phyloP scores from a whole-genome alignment of 2,888 invertebrate genomes.

The Allophyes oxyacanthae region DNA sequence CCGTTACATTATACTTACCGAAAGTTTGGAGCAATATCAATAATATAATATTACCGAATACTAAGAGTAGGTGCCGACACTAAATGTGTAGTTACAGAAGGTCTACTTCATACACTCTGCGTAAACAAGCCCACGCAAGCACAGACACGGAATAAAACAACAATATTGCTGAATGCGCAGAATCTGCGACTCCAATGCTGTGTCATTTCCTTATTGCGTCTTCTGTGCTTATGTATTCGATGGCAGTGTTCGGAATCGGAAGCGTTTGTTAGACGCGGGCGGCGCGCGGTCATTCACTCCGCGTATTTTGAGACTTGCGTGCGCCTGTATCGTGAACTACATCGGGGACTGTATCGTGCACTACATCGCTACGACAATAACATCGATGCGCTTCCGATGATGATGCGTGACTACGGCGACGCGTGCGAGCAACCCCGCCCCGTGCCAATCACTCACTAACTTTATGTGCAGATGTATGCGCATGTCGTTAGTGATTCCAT shows the following conservation, averaged over 20 bases:
- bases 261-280: conserved; percentile 16
- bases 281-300: conserved; percentile 49
- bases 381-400: no score
- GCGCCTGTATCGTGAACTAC: not conserved
- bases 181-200: no score
- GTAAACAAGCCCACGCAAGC: no score
- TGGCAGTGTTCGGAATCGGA: conserved; percentile 19
- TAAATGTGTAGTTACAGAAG: not conserved
- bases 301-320: conserved; percentile 27
- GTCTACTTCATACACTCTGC: no score
- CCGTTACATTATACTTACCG: not conserved
- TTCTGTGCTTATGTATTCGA: not conserved
- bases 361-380: not conserved
- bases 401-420: no score
- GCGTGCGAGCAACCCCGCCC: no score
- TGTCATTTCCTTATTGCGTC: not conserved
- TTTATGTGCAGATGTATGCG: conserved; percentile 1
- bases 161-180: no score
- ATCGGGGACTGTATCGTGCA: conserved; percentile 5
- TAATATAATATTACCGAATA: not conserved
- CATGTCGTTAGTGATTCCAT: conserved; percentile 3
- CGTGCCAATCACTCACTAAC: not conserved
- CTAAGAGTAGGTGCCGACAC: not conserved
- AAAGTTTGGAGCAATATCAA: not conserved
- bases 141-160: no score